Evolutionary conservation across 2,113 vertebrate genomes (phyloP).

Genomic region (Xiphophorus hellerii): DNA sequence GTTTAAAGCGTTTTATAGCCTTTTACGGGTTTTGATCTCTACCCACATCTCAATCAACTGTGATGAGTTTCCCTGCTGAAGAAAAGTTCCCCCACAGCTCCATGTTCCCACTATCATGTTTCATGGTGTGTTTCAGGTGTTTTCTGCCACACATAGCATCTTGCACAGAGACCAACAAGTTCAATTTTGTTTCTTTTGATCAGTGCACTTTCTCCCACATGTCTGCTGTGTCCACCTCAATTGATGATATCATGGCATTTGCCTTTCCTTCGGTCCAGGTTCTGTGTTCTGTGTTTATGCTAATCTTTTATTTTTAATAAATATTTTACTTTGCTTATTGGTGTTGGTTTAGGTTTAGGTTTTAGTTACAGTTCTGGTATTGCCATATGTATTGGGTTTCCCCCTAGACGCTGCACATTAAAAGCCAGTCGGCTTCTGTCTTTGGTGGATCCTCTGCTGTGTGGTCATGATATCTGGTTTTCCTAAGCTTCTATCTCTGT

Average conservation of each 20-base stretch:
- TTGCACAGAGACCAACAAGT: background rate
- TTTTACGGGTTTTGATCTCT: background rate
- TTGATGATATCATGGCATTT: background rate
- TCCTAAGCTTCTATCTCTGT: too few relatives aligned
- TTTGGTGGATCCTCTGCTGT: too few relatives aligned
- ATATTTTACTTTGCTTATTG: background rate
- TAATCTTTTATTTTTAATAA: background rate
- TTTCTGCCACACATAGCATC: background rate
- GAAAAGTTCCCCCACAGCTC: background rate
- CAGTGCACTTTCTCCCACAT: background rate
- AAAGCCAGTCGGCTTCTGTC: too few relatives aligned
- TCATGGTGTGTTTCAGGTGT: background rate
- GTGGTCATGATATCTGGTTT: too few relatives aligned
- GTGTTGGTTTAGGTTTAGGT: background rate
- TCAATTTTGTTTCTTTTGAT: background rate
- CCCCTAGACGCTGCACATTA: too few relatives aligned
- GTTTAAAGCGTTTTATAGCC: background rate
- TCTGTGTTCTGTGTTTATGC: background rate
- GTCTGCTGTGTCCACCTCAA: background rate
- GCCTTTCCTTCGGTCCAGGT: background rate
- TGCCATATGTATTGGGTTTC: background rate
- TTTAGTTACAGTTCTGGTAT: background rate
- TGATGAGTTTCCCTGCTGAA: background rate
- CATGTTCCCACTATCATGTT: background rate
- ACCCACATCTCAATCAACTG: background rate